These are phyloP conservation scores for Pristis pectinata DNA, from an alignment of 2,797 vertebrate species.

Conservation along the genomic window DNA sequence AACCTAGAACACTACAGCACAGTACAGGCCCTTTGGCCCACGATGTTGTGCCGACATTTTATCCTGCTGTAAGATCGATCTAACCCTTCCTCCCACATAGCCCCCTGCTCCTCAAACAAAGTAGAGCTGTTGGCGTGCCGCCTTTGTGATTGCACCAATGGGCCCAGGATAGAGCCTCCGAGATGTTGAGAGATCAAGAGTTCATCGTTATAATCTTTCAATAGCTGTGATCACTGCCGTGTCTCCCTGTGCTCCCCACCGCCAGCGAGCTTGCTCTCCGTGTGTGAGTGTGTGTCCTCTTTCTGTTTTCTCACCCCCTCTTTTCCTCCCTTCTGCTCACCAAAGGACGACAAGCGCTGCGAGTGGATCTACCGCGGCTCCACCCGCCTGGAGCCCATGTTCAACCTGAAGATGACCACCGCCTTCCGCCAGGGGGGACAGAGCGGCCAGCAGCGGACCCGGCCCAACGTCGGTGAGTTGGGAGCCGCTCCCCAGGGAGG, in stretches of 20 bases:
- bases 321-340: neutral
- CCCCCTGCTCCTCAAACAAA: no score
- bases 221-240: no score
- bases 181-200: no score
- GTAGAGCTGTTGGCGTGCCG: no score
- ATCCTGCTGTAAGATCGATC: no score
- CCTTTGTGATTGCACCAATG: no score
- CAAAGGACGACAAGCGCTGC: conserved; percentile 85
- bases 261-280: neutral
- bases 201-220: no score
- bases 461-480: conserved; percentile 82
- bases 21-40: no score
- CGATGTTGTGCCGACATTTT: no score
- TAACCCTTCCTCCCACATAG: no score
- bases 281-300: neutral
- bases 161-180: no score
- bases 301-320: neutral
- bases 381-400: conserved; percentile 94
- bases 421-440: conserved; percentile 84
- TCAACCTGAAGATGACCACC: conserved; percentile 88
- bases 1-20: no score
- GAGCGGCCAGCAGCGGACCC: conserved; percentile 76
- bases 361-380: conserved; percentile 98
- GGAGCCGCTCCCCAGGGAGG: neutral
- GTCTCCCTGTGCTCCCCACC: neutral